Conservation (phyloP, 2,797 vertebrate species). For the Pipistrellus pygmaeus region DNA sequence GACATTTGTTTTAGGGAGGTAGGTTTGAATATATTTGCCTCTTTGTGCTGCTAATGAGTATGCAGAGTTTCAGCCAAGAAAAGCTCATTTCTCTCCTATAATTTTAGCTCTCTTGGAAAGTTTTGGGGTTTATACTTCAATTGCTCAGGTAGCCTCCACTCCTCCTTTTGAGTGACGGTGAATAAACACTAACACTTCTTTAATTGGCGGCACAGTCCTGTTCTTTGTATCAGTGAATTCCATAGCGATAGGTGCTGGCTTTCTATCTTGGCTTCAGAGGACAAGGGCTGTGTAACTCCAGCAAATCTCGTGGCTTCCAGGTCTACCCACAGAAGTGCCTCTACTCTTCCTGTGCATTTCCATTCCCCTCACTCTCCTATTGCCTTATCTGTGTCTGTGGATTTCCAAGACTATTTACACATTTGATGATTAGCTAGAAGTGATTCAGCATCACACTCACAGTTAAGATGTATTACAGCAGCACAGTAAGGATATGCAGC, state of each 20-base stretch:
- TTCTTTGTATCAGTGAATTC: not conserved
- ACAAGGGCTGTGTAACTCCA: not conserved
- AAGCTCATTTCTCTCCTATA: conserved; percentile 59
- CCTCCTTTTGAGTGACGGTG: not conserved
- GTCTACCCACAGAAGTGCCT: not conserved
- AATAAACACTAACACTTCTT: conserved; percentile 24
- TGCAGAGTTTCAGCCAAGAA: conserved; percentile 74
- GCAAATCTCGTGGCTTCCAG: not conserved
- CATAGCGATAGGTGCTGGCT: not conserved
- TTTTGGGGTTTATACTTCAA: conserved; percentile 56
- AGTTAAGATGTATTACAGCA: not conserved
- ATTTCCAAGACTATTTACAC: not conserved
- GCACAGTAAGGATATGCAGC: not conserved
- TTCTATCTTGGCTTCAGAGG: not conserved
- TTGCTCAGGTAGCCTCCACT: conserved; percentile 12
- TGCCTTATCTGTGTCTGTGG: not conserved
- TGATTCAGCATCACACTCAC: not conserved
- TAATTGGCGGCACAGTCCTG: not conserved
- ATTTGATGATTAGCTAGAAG: not conserved
- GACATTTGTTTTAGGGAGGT: conserved; percentile 80
- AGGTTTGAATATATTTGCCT: conserved; percentile 79
- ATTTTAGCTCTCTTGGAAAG: conserved; percentile 74
- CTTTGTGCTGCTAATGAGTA: conserved; percentile 69
- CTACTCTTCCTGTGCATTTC: not conserved
- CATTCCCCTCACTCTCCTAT: not conserved